These are phyloP conservation scores for Phyllotreta striolata DNA, from an alignment of 2,888 invertebrate genomes.

Conservation along the genomic window DNA sequence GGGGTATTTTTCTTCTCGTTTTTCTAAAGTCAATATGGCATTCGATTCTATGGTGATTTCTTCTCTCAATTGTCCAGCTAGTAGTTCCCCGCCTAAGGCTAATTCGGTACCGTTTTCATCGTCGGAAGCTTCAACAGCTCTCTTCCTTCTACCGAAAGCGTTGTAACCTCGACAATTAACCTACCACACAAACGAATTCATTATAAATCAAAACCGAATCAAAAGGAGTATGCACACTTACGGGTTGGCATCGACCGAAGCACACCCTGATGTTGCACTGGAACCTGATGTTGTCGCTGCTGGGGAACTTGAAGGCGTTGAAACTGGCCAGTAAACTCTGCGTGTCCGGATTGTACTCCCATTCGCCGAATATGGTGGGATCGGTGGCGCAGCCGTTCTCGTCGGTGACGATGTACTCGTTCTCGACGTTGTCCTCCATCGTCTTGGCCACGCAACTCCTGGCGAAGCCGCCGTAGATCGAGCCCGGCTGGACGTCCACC, in stretches of 20 bases:
- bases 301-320: constrained; percentile 95
- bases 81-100: constrained; percentile 65
- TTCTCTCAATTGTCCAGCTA: constrained; percentile 85
- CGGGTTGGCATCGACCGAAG: constrained; percentile 94
- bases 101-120: constrained; percentile 67
- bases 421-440: constrained; percentile 86
- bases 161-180: constrained; percentile 92
- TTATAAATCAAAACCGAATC: constrained; percentile 2
- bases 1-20: constrained; percentile 79
- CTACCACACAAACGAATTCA: constrained; percentile 60
- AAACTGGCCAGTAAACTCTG: constrained; percentile 87
- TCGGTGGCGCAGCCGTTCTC: constrained; percentile 94
- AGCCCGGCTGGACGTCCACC: constrained; percentile 60
- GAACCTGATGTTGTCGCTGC: constrained; percentile 92
- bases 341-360: constrained; percentile 87
- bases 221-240: no score
- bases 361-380: constrained; percentile 90
- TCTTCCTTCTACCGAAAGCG: constrained; percentile 84
- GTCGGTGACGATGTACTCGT: constrained; percentile 91
- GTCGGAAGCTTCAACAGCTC: constrained; percentile 64
- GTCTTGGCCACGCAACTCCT: constrained; percentile 93
- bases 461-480: constrained; percentile 93
- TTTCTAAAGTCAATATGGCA: constrained; percentile 88
- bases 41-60: constrained; percentile 94
- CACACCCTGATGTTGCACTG: constrained; percentile 95